Evolutionary conservation across 2,888 invertebrate species (phyloP).

Genomic region (Sinotaia quadrata): DNA sequence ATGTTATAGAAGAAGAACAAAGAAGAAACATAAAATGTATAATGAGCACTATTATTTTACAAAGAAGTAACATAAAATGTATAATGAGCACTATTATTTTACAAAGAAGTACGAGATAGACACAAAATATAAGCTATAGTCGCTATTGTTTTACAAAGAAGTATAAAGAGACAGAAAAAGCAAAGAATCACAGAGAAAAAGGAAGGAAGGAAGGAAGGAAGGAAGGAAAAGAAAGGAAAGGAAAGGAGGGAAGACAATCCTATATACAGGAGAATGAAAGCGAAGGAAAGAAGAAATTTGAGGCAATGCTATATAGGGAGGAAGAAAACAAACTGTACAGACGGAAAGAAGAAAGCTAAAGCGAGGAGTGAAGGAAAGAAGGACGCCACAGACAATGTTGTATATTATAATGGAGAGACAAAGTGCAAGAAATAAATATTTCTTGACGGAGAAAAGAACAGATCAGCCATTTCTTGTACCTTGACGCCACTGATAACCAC

Average conservation of each 20-base stretch:
- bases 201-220: slow-evolving; percentile 4
- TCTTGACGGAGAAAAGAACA: neutral
- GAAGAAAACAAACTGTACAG: neutral
- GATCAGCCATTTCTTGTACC: slow-evolving; percentile 34
- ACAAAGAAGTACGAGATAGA: no score
- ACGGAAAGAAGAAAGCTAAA: neutral
- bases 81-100: no score
- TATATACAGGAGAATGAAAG: neutral
- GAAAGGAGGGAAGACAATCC: neutral
- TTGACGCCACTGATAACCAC: slow-evolving; percentile 76
- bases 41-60: no score
- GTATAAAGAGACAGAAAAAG: slow-evolving; percentile 9
- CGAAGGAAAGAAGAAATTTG: slow-evolving; percentile 12
- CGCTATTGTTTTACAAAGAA: neutral
- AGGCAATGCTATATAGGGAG: slow-evolving; percentile 7
- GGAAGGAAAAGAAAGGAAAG: neutral
- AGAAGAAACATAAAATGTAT: no score
- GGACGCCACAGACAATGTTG: neutral
- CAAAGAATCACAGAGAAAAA: neutral
- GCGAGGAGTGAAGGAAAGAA: neutral
- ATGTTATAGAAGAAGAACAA: no score
- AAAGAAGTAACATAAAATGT: no score
- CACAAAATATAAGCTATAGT: no score
- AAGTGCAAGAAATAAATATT: neutral
- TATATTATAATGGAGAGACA: neutral